Evolutionary conservation across 1,140 invertebrate species (phyloP).

Genomic region (Limonius californicus): DNA sequence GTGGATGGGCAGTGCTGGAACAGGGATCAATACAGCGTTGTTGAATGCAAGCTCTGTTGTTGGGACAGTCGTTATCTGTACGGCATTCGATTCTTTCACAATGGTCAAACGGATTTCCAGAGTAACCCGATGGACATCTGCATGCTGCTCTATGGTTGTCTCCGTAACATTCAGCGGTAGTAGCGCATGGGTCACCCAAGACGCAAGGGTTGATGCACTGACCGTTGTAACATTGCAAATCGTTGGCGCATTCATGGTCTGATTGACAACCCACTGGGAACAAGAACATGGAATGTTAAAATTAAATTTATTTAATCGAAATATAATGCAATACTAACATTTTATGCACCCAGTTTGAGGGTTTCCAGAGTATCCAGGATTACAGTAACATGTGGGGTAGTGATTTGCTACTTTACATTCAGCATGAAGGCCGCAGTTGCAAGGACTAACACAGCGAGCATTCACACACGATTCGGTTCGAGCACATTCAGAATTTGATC

Average conservation of each 20-base stretch:
- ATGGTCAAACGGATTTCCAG: slow-evolving; percentile 71
- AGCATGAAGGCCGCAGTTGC: slow-evolving; percentile 77
- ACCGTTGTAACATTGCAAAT: slow-evolving; percentile 76
- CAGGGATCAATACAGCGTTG: slow-evolving; percentile 76
- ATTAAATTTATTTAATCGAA: no score
- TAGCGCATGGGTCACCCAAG: slow-evolving; percentile 71
- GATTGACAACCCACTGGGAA: slow-evolving; percentile 69
- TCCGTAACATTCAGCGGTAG: slow-evolving; percentile 78
- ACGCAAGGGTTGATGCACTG: slow-evolving; percentile 78
- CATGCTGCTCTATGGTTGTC: slow-evolving; percentile 72
- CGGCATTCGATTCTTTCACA: slow-evolving; percentile 80
- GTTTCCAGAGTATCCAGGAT: slow-evolving; percentile 75
- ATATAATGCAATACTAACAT: slow-evolving; percentile 54
- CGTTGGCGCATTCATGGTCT: slow-evolving; percentile 72
- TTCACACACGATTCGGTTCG: slow-evolving; percentile 77
- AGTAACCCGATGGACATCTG: slow-evolving; percentile 64
- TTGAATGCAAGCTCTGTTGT: slow-evolving; percentile 64
- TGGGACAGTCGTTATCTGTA: slow-evolving; percentile 69
- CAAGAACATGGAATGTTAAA: no score
- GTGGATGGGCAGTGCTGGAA: slow-evolving; percentile 53
- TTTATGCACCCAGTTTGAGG: slow-evolving; percentile 75
- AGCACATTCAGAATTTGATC: slow-evolving; percentile 74
- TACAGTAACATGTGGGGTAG: slow-evolving; percentile 76
- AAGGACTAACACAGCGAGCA: slow-evolving; percentile 72
- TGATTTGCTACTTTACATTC: slow-evolving; percentile 76